Evolutionary conservation across 2,113 vertebrate species (phyloP).

Genomic region (Tiliqua scincoides): DNA sequence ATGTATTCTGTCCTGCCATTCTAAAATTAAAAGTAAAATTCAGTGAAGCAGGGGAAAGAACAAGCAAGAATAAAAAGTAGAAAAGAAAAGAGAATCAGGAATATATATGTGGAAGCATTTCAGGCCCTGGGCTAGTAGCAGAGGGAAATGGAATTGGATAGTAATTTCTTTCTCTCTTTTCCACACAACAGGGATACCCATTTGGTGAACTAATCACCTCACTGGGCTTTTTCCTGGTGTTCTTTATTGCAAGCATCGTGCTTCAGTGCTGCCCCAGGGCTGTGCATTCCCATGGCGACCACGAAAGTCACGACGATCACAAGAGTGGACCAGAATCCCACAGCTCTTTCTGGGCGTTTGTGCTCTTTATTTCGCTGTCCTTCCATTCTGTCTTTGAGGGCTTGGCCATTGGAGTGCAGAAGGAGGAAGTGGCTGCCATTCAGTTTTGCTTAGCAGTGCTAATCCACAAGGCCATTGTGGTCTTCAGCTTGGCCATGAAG

Average conservation of each 20-base stretch:
- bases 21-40: too few species aligned
- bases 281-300: neutral
- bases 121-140: neutral
- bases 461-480: slow-evolving; percentile 89
- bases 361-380: slow-evolving; percentile 88
- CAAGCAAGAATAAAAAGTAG: too few species aligned
- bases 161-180: neutral
- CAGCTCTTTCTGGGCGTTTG: slow-evolving; percentile 84
- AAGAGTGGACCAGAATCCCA: slow-evolving; percentile 48
- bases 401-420: slow-evolving; percentile 88
- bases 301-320: slow-evolving; percentile 46
- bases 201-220: slow-evolving; percentile 87
- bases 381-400: slow-evolving; percentile 91
- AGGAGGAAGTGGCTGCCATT: slow-evolving; percentile 78
- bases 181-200: slow-evolving; percentile 71
- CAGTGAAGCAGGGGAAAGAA: too few species aligned
- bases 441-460: slow-evolving; percentile 88
- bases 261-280: slow-evolving; percentile 70
- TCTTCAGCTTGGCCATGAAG: slow-evolving; percentile 87
- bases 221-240: slow-evolving; percentile 86
- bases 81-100: too few species aligned
- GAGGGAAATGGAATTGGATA: neutral
- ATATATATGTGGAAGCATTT: too few species aligned
- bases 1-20: neutral
- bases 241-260: slow-evolving; percentile 85